Base-by-base conservation (phyloP, 2,888 invertebrate species). In the Papilio elwesi region DNA sequence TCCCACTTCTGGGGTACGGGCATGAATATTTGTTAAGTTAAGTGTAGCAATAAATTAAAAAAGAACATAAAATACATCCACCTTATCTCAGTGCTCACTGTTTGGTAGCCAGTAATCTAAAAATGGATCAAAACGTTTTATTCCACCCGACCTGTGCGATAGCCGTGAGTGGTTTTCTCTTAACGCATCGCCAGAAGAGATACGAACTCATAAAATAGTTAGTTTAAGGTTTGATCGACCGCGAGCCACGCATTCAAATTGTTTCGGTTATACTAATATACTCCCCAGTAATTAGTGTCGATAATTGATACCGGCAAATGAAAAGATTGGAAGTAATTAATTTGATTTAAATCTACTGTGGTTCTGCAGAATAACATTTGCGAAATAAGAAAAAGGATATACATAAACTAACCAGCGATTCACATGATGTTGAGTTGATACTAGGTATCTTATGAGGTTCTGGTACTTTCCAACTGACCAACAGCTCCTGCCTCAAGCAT, bases 111-210 rank as follows among this genome's bases (percentile, higher is more conserved):
- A 38, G 53, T 51, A 62, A 69, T 69, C 68, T 69, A 69, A 69
- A 57, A 69, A 62, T 69, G 69, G 48, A 62, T 69, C 59, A 69
- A 66, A 66, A 51, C 51, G 48, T 57, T 68, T 68, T 55, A 68
- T 16, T 68, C 55, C 52, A 15, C 36, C 55, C 62, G 62, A 49
- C 16, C 36, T 16, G 38, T 51, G n/a, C n/a, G 62, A 69, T 69
- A 69, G 9, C 16, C 6, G 57, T n/a, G 15, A 69, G 69, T 63
- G 62, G 15, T 62, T 63, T 36, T 51, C 26, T 15, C 5, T 51
- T n/a, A 51, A 15, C 49, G 48, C 55, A 16, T 57, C 15, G 26
- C 57, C 36, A 26, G 26, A 26, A 26, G 26, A 26, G 68, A 68
- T 55, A 43, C 43, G 53, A n/a, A 52, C 38, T 38, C 8, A 70